Percentiles rank a stretch among this genome's conserved stretches.
These are phyloP conservation scores for Aethina tumida DNA, from an alignment of 1,140 invertebrate genomes.

Conservation along the genomic window DNA sequence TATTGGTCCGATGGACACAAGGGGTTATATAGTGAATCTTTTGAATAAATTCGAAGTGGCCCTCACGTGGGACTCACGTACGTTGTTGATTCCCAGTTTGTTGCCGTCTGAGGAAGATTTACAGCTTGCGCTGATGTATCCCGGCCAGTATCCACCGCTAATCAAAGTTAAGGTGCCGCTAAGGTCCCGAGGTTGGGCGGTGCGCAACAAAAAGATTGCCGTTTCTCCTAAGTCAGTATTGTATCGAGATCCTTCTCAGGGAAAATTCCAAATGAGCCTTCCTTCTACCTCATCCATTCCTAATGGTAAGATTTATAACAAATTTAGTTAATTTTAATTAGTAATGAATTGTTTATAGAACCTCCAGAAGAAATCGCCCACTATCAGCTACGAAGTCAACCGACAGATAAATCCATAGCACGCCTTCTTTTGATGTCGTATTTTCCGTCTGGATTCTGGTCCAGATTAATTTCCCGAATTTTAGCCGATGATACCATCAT, in stretches of 20 bases:
- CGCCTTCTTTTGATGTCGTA: conserved; percentile 85
- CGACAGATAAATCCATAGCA: conserved; percentile 41
- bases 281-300: conserved; percentile 17
- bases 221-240: conserved; percentile 42
- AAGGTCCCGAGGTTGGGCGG: conserved; percentile 58
- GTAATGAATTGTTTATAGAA: conserved; percentile 3
- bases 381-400: conserved; percentile 27
- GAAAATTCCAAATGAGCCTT: conserved; percentile 28
- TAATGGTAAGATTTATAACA: conserved; percentile 16
- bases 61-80: conserved; percentile 89
- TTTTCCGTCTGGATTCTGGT: conserved; percentile 97
- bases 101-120: conserved; percentile 72
- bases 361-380: conserved; percentile 19
- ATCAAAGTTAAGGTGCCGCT: conserved; percentile 55
- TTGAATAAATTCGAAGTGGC: conserved; percentile 97
- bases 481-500: conserved; percentile 82
- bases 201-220: conserved; percentile 48
- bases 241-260: conserved; percentile 22
- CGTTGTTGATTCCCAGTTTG: conserved; percentile 84
- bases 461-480: conserved; percentile 82
- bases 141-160: conserved; percentile 27
- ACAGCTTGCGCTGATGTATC: conserved; percentile 34
- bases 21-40: conserved; percentile 78
- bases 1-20: conserved; percentile 49
- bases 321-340: conserved; percentile 3